Base-by-base conservation (phyloP, 2,113 vertebrate genomes). In the Nothobranchius kuhntae region DNA sequence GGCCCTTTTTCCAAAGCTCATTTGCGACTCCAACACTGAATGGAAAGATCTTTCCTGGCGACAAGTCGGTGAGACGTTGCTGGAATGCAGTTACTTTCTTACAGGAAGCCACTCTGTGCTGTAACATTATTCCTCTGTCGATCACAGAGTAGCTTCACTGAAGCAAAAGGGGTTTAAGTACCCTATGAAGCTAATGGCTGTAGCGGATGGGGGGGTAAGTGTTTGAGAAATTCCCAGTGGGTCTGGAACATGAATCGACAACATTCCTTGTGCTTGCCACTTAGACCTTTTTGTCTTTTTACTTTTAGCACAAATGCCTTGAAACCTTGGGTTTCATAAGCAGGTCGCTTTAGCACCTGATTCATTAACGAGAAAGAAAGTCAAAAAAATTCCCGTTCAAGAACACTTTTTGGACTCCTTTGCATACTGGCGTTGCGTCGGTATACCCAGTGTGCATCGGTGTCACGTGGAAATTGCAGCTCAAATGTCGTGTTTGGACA, bases 141-240 rank as follows among this genome's bases (percentile, higher is more conserved):
- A 73, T 81, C 78, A 77, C 64, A 4, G 24, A 57, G 70, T 50
- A 11, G 74, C 77, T 82, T 66, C 78, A 52, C 64, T 71, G 64
- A 81, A 81, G 74, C 83, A 77, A 80, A 81, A 61, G 71, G 80
- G 85, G n/a, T 51, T 78, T 85, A 80, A 87, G 81, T 80, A 79
- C 70, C 81, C 77, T 81, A 57, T 65, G 53, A 51, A 66, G 63
- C 52, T 78, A 78, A 86, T 64, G 80, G 76, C 5, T 48, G 52
- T 50, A 58, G 63, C 2, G 30, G 46, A 59, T 42, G 44, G 44
- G 30, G 12, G 40, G 26, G 26, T 45, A 38, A 68, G 61, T 26
- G 70, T 61, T 68, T 66, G 50, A 40, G 72, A 21, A 65, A 58
- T 53, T 77, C 83, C 63, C 76, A 75, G 21, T 40, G 66, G 59